phyloP scores from a whole-genome alignment of 2,888 invertebrate species.

The Leptopterna dolabrata region DNA sequence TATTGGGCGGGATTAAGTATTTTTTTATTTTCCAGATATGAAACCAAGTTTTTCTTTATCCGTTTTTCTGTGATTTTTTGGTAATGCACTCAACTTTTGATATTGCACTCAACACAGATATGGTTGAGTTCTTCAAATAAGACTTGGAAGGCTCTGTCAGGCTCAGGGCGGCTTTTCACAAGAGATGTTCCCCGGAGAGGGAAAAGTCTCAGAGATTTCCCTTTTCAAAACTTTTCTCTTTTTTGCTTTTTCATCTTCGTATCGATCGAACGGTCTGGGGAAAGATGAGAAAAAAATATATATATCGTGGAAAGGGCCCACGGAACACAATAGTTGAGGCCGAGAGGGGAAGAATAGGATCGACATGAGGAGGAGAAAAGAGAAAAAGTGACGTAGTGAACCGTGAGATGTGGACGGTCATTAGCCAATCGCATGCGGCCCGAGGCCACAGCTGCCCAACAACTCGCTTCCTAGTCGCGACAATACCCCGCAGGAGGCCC shows the following conservation, averaged over 20 bases:
- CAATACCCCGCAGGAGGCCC: conserved; percentile 35
- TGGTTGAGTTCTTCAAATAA: no score
- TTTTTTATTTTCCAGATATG: no score
- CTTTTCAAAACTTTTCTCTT: neutral
- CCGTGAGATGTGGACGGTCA: conserved; percentile 51
- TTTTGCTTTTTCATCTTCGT: neutral
- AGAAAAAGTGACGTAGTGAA: conserved; percentile 34
- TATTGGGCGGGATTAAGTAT: no score
- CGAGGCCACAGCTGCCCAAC: neutral
- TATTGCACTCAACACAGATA: no score
- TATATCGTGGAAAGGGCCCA: neutral
- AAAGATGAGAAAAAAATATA: neutral
- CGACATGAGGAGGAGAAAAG: neutral
- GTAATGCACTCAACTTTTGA: no score
- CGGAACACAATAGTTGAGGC: conserved; percentile 3
- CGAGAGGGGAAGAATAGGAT: conserved; percentile 2
- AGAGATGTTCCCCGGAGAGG: no score
- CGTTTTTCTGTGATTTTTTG: no score
- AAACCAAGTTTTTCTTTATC: no score
- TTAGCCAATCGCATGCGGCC: conserved; percentile 32
- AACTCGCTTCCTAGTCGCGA: conserved; percentile 12
- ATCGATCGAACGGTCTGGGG: neutral
- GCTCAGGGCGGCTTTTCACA: no score
- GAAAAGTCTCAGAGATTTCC: no score
- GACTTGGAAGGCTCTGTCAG: no score